phyloP scores from a whole-genome alignment of 2,888 invertebrate species.

The Cataglyphis livida region DNA sequence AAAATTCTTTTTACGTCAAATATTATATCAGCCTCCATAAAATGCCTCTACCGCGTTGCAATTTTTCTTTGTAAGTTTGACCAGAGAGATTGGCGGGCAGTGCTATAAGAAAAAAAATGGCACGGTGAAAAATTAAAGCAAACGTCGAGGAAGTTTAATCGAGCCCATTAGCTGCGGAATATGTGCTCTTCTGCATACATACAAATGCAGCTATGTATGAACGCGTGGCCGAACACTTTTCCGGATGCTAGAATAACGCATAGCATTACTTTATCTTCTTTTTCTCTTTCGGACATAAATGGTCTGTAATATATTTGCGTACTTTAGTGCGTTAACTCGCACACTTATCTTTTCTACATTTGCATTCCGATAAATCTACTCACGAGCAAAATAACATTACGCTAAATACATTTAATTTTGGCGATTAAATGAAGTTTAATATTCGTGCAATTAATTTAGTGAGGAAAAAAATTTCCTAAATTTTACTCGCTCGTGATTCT shows the following conservation, averaged over 20 bases:
- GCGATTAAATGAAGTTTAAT: constrained; percentile 20
- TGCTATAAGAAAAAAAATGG: not conserved
- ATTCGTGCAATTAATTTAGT: constrained; percentile 24
- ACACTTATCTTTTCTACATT: not conserved
- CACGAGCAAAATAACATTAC: not conserved
- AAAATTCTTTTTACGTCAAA: too few species aligned
- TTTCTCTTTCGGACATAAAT: constrained; percentile 16
- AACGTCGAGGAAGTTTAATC: constrained; percentile 33
- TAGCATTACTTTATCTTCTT: constrained; percentile 8
- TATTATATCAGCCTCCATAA: not conserved
- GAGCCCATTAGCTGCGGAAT: constrained; percentile 35
- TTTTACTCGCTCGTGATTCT: not conserved
- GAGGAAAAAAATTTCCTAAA: not conserved
- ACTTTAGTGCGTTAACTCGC: constrained; percentile 6
- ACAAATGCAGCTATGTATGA: not conserved
- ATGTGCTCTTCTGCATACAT: not conserved
- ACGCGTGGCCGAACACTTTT: constrained; percentile 1
- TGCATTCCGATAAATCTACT: constrained; percentile 9
- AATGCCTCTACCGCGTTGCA: not conserved
- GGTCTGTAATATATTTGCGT: constrained; percentile 3
- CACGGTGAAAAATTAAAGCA: constrained; percentile 36
- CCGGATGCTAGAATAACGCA: constrained; percentile 22
- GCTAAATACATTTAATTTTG: constrained; percentile 23
- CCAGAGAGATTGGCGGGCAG: not conserved
- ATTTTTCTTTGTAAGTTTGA: constrained; percentile 19